Conservation (phyloP, 2,888 invertebrate species). For the Epistrophe eligans region DNA sequence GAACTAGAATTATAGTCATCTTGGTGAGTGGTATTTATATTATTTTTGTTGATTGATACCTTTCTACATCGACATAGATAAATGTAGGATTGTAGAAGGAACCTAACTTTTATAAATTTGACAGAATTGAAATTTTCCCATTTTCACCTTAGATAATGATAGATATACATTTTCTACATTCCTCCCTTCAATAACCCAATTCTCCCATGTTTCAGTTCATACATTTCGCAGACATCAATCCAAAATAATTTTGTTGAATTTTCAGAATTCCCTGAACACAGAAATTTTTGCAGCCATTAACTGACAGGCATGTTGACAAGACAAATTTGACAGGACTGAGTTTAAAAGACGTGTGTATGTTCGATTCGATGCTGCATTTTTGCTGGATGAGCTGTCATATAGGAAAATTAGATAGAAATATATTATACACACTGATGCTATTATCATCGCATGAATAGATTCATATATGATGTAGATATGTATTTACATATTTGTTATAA, state of each 20-base stretch:
- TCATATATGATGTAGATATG: background rate
- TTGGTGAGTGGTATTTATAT: slow-evolving; percentile 80
- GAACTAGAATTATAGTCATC: slow-evolving; percentile 84
- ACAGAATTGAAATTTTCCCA: slow-evolving; percentile 21
- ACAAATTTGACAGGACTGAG: slow-evolving; percentile 20
- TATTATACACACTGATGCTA: background rate
- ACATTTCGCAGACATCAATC: background rate
- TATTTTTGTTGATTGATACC: slow-evolving; percentile 24
- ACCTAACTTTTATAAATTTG: slow-evolving; percentile 1
- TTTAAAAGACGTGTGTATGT: background rate
- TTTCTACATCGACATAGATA: background rate
- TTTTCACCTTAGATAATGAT: slow-evolving; percentile 4
- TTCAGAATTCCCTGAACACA: background rate
- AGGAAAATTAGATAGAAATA: background rate
- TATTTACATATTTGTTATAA: slow-evolving; percentile 2
- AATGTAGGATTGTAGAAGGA: background rate
- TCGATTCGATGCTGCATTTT: slow-evolving; percentile 14
- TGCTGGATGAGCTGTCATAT: slow-evolving; percentile 10
- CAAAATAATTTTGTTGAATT: slow-evolving; percentile 27
- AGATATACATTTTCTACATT: background rate
- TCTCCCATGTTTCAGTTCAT: background rate
- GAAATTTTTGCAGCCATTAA: background rate
- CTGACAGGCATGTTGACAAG: slow-evolving; percentile 9
- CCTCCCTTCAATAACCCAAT: background rate
- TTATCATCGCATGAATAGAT: background rate